Conservation (phyloP, 2,888 invertebrate genomes). For the Ennomos fuscantarius region DNA sequence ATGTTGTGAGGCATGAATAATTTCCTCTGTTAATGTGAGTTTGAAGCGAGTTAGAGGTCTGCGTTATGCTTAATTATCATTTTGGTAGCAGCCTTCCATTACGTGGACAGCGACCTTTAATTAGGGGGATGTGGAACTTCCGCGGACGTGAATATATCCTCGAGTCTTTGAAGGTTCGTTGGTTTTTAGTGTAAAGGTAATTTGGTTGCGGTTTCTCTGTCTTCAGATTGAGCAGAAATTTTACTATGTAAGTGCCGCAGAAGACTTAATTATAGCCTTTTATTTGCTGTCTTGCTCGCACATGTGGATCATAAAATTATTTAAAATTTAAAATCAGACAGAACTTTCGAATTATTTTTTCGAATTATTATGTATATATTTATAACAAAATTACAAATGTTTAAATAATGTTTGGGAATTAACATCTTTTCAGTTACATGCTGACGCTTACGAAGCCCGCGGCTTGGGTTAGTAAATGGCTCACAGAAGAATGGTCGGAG, state of each 20-base stretch:
- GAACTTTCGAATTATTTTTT: no score
- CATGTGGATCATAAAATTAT: no score
- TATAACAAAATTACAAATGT: no score
- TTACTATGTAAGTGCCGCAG: not conserved
- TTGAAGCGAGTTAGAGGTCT: slow-evolving; percentile 34
- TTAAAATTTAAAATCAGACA: no score
- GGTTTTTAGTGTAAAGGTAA: slow-evolving; percentile 17
- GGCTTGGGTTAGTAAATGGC: no score
- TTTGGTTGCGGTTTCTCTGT: slow-evolving; percentile 7
- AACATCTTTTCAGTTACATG: no score
- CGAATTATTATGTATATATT: no score
- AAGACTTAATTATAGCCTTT: no score
- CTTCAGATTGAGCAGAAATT: slow-evolving; percentile 1
- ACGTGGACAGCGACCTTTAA: slow-evolving; percentile 20
- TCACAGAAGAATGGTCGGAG: no score
- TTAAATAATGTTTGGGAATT: no score
- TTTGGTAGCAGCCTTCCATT: slow-evolving; percentile 18
- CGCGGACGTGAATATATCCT: slow-evolving; percentile 8
- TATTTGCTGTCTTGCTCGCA: no score
- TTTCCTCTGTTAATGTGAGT: slow-evolving; percentile 39
- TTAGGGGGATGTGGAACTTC: slow-evolving; percentile 15
- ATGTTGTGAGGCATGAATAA: slow-evolving; percentile 40
- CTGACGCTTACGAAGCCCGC: no score
- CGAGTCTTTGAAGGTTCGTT: slow-evolving; percentile 20
- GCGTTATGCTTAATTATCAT: slow-evolving; percentile 33